Conservation (phyloP, 2,888 invertebrate genomes). For the Hypomecis atomaria region DNA sequence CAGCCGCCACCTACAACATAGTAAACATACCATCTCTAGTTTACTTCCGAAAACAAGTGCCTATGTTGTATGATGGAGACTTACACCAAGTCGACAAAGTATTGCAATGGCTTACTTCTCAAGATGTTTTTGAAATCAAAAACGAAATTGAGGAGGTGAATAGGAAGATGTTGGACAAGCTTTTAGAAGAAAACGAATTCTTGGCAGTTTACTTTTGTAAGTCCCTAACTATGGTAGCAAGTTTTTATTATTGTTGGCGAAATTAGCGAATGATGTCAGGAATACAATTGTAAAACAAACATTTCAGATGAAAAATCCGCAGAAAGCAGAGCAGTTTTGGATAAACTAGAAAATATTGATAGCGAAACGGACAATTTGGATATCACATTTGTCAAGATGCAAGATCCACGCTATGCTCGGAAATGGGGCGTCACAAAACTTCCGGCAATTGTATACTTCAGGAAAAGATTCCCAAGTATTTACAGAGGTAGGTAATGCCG, state of each 20-base stretch:
- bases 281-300: neutral
- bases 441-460: conserved; percentile 96
- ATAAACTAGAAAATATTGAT: conserved; percentile 96
- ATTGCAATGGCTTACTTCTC: conserved; percentile 95
- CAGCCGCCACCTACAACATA: conserved; percentile 92
- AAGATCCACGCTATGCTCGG: conserved; percentile 94
- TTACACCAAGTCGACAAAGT: conserved; percentile 93
- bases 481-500: conserved; percentile 89
- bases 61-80: conserved; percentile 95
- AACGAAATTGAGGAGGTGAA: conserved; percentile 99
- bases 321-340: conserved; percentile 92
- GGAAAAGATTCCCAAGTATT: conserved; percentile 96
- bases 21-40: conserved; percentile 94
- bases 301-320: conserved; percentile 90
- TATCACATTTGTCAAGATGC: conserved; percentile 97
- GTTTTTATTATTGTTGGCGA: neutral
- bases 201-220: conserved; percentile 98
- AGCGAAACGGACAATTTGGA: conserved; percentile 97
- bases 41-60: conserved; percentile 93
- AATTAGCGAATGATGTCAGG: neutral
- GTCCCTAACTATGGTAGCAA: conserved; percentile 61
- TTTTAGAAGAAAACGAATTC: conserved; percentile 97
- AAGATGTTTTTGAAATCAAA: conserved; percentile 97
- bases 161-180: conserved; percentile 97
- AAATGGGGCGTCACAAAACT: conserved; percentile 97